A percentile compares a stretch with the other conserved stretches of the same genome.
phyloP scores from a whole-genome alignment of 2,113 vertebrate species.

The Lepus americanus region DNA sequence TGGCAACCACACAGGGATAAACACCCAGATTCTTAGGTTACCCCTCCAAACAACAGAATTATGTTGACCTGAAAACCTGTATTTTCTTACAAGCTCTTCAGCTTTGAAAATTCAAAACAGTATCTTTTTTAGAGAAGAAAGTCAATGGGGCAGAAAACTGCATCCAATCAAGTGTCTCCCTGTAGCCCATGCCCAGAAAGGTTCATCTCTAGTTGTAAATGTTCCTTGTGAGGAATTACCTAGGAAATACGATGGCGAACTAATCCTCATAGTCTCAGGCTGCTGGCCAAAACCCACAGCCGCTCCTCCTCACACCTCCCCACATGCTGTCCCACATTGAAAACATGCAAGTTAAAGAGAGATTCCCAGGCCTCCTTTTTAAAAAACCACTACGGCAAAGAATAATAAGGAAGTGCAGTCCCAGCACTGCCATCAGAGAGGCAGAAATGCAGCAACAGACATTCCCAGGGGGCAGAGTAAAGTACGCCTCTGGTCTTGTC shows the following conservation, averaged over 20 bases:
- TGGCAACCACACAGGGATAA: not conserved
- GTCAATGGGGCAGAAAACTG: not conserved
- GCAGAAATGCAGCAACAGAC: not conserved
- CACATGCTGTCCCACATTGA: not conserved
- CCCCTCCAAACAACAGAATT: not conserved
- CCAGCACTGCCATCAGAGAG: not conserved
- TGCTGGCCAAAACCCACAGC: not conserved
- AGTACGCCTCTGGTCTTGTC: slow-evolving; percentile 1
- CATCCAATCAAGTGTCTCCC: not conserved
- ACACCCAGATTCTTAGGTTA: not conserved
- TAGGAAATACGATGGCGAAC: not conserved
- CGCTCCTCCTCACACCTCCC: not conserved
- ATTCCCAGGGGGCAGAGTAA: not conserved
- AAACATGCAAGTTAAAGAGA: not conserved
- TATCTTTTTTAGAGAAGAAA: not conserved
- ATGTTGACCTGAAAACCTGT: not conserved
- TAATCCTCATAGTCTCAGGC: not conserved
- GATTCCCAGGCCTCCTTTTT: not conserved
- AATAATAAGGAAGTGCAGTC: slow-evolving; percentile 28
- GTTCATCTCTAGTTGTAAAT: not conserved
- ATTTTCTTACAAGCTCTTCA: not conserved
- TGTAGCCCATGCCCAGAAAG: not conserved
- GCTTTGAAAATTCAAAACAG: not conserved
- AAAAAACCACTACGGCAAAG: not conserved
- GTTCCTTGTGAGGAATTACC: slow-evolving; percentile 30